Evolutionary conservation across 2,888 invertebrate genomes (phyloP).

Genomic region (Cephus rjabovi): DNA sequence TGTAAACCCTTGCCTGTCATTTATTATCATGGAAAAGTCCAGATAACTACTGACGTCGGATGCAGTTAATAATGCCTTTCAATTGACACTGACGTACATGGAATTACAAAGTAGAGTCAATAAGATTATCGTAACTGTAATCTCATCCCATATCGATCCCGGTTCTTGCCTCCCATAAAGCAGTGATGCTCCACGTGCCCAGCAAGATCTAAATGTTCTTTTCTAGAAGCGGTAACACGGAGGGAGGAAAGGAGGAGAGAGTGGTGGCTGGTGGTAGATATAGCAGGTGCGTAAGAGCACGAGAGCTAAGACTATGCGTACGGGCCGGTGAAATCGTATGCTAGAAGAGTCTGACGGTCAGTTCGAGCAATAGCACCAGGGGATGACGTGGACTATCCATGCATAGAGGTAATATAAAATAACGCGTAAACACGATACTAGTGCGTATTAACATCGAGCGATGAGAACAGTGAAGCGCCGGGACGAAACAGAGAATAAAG

Average conservation of each 20-base stretch:
- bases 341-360: constrained; percentile 38
- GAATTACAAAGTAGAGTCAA: not conserved
- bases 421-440: not conserved
- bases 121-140: not conserved
- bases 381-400: constrained; percentile 34
- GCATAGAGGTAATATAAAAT: not conserved
- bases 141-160: not conserved
- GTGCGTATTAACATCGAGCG: not conserved
- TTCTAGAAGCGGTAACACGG: constrained; percentile 55
- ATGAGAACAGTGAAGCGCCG: not conserved
- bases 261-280: constrained; percentile 58
- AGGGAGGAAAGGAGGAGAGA: constrained; percentile 45
- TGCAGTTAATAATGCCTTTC: not conserved
- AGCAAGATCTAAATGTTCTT: constrained; percentile 16
- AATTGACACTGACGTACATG: not conserved
- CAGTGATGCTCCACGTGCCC: not conserved
- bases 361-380: constrained; percentile 34
- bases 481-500: not conserved
- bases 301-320: constrained; percentile 59
- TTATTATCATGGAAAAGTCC: not conserved
- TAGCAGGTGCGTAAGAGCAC: constrained; percentile 58
- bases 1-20: not conserved
- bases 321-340: constrained; percentile 57
- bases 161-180: not conserved
- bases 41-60: not conserved